Evolutionary conservation across 2,888 invertebrate species (phyloP), one percentile per base, ranked within the genome.

Genomic region (Cheilosia pagana): DNA sequence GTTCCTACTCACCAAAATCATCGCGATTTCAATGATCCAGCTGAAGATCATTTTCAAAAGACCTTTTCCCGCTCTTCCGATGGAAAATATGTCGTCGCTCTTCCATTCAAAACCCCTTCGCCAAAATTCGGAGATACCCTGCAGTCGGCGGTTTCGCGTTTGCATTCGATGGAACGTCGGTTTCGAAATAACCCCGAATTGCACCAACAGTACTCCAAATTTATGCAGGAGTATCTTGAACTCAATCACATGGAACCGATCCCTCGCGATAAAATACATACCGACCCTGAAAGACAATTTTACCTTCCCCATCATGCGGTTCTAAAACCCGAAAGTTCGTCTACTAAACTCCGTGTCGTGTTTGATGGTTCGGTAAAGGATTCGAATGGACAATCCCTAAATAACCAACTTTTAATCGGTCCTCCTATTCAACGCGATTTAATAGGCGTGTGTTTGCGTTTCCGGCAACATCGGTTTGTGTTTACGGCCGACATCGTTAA

Each of bases 261-360:
- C 59, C 31, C 76, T 57, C 19, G 10, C 12, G 41, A 41, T 16
- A 1, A 41, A n/a, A 3, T 59, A 14, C 4, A 16, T 23, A 21
- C 1, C 4, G 8, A 21, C 8, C 1, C 57, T 10, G 3, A 25
- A 2, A 14, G 7, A 3, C 39, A 23, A 12, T 85, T 78, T 63
- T 88, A 87, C 28, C 53, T 86, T 16, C 65, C 87, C 10, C 82
- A 88, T 43, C 87, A 87, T 62, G 82, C 85, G 1, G 83, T 87
- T 4, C 55, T 86, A 1, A 86, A 83, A 50, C 63, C 85, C 3
- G 78, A 76, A 12, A 87, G 85, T 55, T 67, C 77, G 55, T 60
- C 35, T 5, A 57, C 57, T 1, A 87, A 83, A 41, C 25, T 83
- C 6, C 43, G 74, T 1, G 75, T 81, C 1, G 77, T 81, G 10